Evolutionary conservation across 2,888 invertebrate species (phyloP).

Genomic region (Eupelmus urozonus): DNA sequence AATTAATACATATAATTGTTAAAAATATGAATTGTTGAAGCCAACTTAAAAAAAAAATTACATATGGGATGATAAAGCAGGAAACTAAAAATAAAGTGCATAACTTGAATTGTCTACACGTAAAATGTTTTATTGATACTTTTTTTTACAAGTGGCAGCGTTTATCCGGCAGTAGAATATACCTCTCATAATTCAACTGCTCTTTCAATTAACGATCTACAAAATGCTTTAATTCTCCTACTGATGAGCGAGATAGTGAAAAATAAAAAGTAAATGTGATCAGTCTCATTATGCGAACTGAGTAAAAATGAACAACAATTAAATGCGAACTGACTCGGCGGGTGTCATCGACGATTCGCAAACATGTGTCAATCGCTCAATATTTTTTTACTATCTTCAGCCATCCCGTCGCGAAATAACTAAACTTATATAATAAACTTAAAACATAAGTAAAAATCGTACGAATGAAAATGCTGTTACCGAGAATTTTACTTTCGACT

Average conservation of each 20-base stretch:
- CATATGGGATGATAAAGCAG: constrained; percentile 4
- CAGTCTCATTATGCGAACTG: constrained; percentile 60
- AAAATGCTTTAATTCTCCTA: constrained; percentile 46
- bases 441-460: constrained; percentile 41
- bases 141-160: constrained; percentile 56
- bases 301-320: constrained; percentile 58
- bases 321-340: constrained; percentile 54
- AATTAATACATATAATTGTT: too few relatives aligned
- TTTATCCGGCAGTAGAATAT: constrained; percentile 32
- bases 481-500: constrained; percentile 2
- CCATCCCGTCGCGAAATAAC: constrained; percentile 40
- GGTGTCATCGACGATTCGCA: constrained; percentile 22
- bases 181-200: neutral
- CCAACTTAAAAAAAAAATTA: neutral
- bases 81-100: constrained; percentile 48
- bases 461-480: constrained; percentile 44
- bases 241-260: constrained; percentile 38
- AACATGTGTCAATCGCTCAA: constrained; percentile 36
- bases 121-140: constrained; percentile 54
- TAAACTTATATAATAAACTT: constrained; percentile 48
- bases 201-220: constrained; percentile 49
- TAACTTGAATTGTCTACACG: constrained; percentile 49
- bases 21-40: too few relatives aligned
- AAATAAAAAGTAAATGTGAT: constrained; percentile 49
- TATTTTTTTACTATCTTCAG: constrained; percentile 22